These are phyloP conservation scores for Ovibos moschatus DNA, from an alignment of 2,113 vertebrate genomes.

Conservation along the genomic window DNA sequence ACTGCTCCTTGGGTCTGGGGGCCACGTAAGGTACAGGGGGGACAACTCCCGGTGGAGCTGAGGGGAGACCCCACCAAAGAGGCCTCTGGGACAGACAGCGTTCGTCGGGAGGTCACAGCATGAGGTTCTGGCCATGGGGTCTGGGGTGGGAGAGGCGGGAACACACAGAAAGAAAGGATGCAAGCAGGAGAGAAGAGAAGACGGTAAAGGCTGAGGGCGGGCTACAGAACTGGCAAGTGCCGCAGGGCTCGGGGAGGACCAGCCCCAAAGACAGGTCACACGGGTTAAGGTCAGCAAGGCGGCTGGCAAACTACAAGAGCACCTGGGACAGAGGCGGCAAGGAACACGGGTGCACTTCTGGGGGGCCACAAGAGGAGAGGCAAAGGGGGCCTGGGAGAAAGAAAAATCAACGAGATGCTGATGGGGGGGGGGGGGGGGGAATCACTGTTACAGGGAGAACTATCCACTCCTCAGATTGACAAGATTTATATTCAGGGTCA, in stretches of 20 bases:
- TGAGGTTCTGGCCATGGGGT: neutral
- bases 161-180: neutral
- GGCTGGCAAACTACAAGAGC: neutral
- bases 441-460: neutral
- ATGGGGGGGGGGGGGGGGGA: rapidly evolving
- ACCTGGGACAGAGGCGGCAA: neutral
- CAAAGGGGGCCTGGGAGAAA: neutral
- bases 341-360: neutral
- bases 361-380: neutral
- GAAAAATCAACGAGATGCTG: neutral
- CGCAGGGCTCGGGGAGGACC: rapidly evolving
- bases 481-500: neutral
- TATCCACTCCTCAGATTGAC: neutral
- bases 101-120: neutral
- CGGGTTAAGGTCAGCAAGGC: neutral
- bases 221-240: neutral
- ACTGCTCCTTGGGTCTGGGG: neutral
- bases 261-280: neutral
- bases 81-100: neutral
- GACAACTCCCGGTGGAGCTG: neutral
- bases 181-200: neutral
- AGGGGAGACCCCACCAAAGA: neutral
- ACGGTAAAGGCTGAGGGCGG: neutral
- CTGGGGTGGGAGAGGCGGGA: too few relatives aligned
- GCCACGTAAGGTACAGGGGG: neutral